Conservation (phyloP, 30 jellyfish, hydroid and myxozoan species). For the Turritopsis dohrnii region DNA sequence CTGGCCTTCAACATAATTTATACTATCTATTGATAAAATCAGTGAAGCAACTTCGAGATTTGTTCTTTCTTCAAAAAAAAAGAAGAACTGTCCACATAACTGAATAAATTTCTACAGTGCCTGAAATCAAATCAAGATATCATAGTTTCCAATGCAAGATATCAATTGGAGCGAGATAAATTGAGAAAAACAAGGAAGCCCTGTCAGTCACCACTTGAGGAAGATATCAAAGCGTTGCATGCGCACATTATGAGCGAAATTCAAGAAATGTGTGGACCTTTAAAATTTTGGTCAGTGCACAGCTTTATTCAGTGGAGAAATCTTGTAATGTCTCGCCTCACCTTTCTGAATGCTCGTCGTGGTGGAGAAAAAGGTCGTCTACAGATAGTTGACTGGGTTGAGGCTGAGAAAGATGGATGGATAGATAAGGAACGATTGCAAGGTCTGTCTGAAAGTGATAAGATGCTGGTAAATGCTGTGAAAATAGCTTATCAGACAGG, state of each 20-base stretch:
- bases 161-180: not conserved
- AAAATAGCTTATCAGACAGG: slow-evolving; percentile 11
- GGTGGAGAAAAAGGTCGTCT: slow-evolving; percentile 18
- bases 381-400: slow-evolving; percentile 19
- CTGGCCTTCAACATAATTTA: slow-evolving; percentile 9
- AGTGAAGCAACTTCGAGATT: slow-evolving; percentile 1
- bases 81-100: not conserved
- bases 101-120: not conserved
- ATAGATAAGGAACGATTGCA: not conserved
- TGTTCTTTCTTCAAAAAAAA: not conserved
- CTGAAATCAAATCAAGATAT: not conserved
- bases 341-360: slow-evolving; percentile 4
- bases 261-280: not conserved
- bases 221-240: not conserved
- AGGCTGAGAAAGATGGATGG: slow-evolving; percentile 10
- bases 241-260: not conserved
- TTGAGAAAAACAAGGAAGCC: not conserved
- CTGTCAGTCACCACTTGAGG: not conserved
- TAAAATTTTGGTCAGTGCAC: not conserved
- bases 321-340: slow-evolving; percentile 4
- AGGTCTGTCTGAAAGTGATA: not conserved
- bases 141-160: no score
- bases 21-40: slow-evolving; percentile 5
- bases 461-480: slow-evolving; percentile 6
- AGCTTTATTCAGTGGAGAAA: slow-evolving; percentile 5